Evolutionary conservation across 1,140 invertebrate species (phyloP).

Genomic region (Bilobella aurantiaca): DNA sequence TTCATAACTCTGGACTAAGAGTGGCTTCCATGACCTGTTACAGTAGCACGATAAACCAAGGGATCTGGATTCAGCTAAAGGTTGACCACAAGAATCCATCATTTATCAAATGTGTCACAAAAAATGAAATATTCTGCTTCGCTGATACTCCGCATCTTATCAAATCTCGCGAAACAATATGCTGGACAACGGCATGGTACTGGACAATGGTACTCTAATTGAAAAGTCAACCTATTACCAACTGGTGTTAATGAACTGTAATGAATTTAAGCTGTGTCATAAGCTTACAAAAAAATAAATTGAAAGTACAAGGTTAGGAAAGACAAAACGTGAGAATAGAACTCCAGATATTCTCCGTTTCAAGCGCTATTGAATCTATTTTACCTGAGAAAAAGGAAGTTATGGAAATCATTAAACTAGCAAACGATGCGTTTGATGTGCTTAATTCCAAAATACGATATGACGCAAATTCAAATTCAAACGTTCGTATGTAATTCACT

Average conservation of each 20-base stretch:
- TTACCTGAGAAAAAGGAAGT: neutral
- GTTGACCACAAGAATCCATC: constrained; percentile 16
- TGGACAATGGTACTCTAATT: neutral
- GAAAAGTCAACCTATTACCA: neutral
- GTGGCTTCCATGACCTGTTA: neutral
- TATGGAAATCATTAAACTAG: neutral
- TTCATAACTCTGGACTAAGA: neutral
- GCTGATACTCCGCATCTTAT: constrained; percentile 33
- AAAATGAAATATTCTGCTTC: constrained; percentile 30
- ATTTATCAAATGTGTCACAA: constrained; percentile 28
- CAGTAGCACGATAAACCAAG: neutral
- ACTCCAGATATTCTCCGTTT: neutral
- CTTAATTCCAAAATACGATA: neutral
- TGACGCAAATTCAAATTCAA: neutral
- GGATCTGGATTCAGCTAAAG: constrained; percentile 14
- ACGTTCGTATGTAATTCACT: neutral
- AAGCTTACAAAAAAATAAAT: neutral
- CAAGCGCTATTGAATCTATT: neutral
- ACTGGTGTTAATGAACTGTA: neutral
- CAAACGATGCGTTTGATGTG: neutral
- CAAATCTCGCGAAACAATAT: constrained; percentile 35
- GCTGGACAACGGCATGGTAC: constrained; percentile 32
- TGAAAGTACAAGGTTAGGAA: neutral
- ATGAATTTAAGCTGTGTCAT: neutral
- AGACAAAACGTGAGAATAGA: neutral